phyloP scores from a whole-genome alignment of 1,140 invertebrate genomes.

The Euglossa dilemma region DNA sequence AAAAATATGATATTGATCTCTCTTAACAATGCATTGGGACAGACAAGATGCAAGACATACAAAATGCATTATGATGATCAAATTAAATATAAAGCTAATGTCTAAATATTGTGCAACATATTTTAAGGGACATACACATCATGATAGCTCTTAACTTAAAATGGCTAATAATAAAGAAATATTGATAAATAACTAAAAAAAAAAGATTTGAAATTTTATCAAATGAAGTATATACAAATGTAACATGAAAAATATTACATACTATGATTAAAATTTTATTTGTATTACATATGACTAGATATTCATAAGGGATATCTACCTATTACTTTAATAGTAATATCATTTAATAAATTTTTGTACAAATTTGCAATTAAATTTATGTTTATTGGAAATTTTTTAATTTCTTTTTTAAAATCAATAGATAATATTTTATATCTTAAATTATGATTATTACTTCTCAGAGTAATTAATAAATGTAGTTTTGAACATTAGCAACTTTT shows the following conservation, averaged over 20 bases:
- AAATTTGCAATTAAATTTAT: neutral
- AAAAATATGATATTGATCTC: conserved; percentile 32
- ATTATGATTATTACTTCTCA: neutral
- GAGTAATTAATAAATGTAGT: neutral
- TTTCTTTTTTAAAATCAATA: neutral
- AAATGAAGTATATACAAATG: conserved; percentile 38
- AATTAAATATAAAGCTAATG: conserved; percentile 59
- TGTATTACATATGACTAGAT: neutral
- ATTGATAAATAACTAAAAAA: conserved; percentile 15
- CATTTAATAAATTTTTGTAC: neutral
- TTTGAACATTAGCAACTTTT: neutral
- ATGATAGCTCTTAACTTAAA: conserved; percentile 26
- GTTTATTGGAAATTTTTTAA: neutral
- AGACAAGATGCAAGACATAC: conserved; percentile 67
- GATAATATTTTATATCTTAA: neutral
- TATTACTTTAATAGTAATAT: neutral
- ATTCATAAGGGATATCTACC: neutral
- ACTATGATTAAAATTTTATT: neutral
- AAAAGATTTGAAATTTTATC: neutral
- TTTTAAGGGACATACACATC: conserved; percentile 40
- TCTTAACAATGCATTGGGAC: conserved; percentile 33
- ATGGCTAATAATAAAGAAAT: conserved; percentile 39
- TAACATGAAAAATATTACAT: conserved; percentile 24
- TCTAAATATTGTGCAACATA: conserved; percentile 52
- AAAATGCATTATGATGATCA: conserved; percentile 61